Conservation (phyloP, 1,140 invertebrate species). For the Drosophila nikananu region DNA sequence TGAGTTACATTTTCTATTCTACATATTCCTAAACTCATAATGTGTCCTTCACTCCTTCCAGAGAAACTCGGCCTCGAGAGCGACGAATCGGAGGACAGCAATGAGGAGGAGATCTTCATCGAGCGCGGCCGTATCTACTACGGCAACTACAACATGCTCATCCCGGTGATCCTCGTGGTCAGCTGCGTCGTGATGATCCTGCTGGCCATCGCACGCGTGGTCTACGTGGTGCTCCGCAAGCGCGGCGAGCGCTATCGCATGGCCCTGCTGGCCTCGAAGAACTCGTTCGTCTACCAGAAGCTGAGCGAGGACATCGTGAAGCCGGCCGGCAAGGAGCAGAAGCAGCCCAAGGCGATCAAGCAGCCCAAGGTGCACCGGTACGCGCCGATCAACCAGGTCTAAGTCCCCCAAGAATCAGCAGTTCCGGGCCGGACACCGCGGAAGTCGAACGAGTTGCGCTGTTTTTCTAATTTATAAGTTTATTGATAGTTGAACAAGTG, state of each 20-base stretch:
- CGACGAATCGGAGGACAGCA: constrained; percentile 75
- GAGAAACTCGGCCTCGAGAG: constrained; percentile 65
- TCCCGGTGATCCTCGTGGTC: constrained; percentile 86
- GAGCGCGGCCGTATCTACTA: constrained; percentile 85
- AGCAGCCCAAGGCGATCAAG: constrained; percentile 86
- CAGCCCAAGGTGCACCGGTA: constrained; percentile 87
- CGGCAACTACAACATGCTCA: constrained; percentile 85
- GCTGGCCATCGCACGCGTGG: constrained; percentile 86
- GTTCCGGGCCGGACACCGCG: constrained; percentile 38
- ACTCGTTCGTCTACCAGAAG: constrained; percentile 87
- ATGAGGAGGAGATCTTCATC: constrained; percentile 85
- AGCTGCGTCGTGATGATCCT: constrained; percentile 85
- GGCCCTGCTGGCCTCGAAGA: constrained; percentile 85
- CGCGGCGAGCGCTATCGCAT: constrained; percentile 86
- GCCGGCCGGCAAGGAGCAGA: constrained; percentile 83
- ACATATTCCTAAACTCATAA: not conserved
- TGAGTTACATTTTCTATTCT: constrained; percentile 29
- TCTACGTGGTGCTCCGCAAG: constrained; percentile 86
- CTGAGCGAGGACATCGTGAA: constrained; percentile 87
- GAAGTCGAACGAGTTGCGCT: constrained; percentile 71
- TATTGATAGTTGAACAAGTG: constrained; percentile 70
- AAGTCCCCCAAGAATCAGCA: constrained; percentile 58
- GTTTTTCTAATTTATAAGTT: constrained; percentile 83
- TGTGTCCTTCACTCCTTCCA: constrained; percentile 2
- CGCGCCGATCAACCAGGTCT: constrained; percentile 85